Base-by-base conservation (phyloP, 2,113 vertebrate genomes). In the Malurus melanocephalus region DNA sequence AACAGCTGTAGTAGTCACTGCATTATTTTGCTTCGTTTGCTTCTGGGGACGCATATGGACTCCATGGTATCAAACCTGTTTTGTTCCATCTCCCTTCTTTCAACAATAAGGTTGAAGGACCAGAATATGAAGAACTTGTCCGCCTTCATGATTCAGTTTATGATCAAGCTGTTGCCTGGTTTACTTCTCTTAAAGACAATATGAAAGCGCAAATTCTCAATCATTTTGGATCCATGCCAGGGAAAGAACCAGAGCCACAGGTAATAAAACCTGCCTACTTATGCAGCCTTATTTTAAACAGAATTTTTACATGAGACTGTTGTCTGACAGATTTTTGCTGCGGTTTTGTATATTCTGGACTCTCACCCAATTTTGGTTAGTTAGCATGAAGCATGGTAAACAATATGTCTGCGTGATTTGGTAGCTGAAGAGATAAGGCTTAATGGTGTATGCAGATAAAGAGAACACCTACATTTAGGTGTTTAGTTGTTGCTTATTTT, bases 121-220 rank as follows among this genome's bases (percentile, higher is more conserved):
- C 98, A 24, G 98, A 97, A 78, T 97, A 98, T 79, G 95, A 96
- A 79, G 98, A 99, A 89, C 98, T 99, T 10, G 86, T 97, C 51
- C 96, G 97, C 78, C 97, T 99, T 78, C 98, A 98, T 8, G 97
- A 98, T 87, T 97, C 98, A 0, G 98, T 99, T 52, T 99, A 99
- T 32, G 98, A 98, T 78, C 98, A 99, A 96, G 98, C 98, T 22
- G 97, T 97, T 85, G 96, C 94, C 95, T 99, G 98, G 99, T 99
- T 99, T 94, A 98, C 98, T 33, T 99, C 98, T 33, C 98, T 99
- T 55, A 98, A 98, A 89, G 99, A 99, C 94, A 98, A 98, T 94
- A 98, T 98, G 98, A 98, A 98, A 97, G 98, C 96, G 80, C 98
- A 99, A 97, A 99, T 98, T 95, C 96, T 98, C 80, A 98, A 98